Base-by-base conservation (phyloP, 1,140 invertebrate genomes). In the Scaptomyza graminum region DNA sequence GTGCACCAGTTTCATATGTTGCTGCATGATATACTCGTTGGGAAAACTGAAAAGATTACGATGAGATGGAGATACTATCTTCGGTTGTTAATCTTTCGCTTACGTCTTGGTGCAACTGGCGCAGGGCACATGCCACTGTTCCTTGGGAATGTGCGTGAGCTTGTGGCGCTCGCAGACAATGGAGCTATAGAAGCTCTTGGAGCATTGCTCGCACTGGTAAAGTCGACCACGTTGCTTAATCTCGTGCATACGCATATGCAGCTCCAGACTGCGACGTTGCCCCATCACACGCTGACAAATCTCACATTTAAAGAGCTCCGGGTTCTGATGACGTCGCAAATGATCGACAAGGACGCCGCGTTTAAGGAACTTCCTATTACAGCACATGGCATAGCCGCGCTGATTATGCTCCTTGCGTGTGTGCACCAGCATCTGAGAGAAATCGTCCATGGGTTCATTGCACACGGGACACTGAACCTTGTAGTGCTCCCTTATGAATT, bases 211-310 rank as follows among this genome's bases (percentile, higher is more conserved):
- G 55, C 85, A 90, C 18, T 87, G 71, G 34, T 90, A 76, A 0
- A 65, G 66, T 1, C 84, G 66, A 1, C 80, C 85, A 2, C 62
- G 65, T 5, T 68, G n/a, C 44, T 89, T 89, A 0, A 89, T 59
- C n/a, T 89, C 73, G 22, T 89, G 84, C 85, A 89, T 90, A 8
- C 80, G 73, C 79, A 89, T 77, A 51, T 89, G 84, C 15, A 89
- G 57, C 43, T 89, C 80, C n/a, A 89, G 51, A 16, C 84, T 89
- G 0, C 84, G 74, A 6, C 84, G 67, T 5, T 85, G 73, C 1
- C 85, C 85, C 77, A 89, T 78, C 0, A 89, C 80, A 5, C 85
- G 80, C 0, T 65, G 18, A 25, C 84, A 89, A 5, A 89, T 75
- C 16, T 71, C 51, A 25, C 84, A 89, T 28, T 89, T 89, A 6